Evolutionary conservation across 2,113 vertebrate species (phyloP), one percentile per base, ranked within the genome.

Genomic region (Tragulus kanchil): DNA sequence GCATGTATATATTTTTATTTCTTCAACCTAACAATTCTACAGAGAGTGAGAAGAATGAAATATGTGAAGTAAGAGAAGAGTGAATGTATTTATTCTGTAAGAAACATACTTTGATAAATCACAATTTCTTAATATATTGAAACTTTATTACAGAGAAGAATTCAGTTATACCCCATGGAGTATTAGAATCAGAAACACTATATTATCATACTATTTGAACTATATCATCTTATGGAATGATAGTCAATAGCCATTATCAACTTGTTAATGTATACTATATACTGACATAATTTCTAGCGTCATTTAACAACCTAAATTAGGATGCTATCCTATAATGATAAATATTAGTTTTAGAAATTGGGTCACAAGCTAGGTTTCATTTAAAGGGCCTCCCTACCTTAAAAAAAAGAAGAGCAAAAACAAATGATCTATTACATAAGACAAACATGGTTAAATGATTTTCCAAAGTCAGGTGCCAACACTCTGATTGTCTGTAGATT

Each of bases 1-100:
- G 94, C 92, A 79, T 11, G 9, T 6, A 61, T 87, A 2, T n/a
- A 69, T 91, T 96, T 97, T 97, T 75, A 96, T 97, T 97, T 97
- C 86, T 61, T 96, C 98, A 98, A 96, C 89, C 93, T 97, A 90
- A 96, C 62, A 97, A 93, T 95, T 97, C 97, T 97, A 95, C 6
- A 98, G 42, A 59, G 91, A 92, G 19, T 62, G 58, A 78, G 25
- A 87, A 62, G 28, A 96, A 97, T 71, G 90, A 52, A n/a, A 94
- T 85, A 87, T 94, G 90, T 97, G 89, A 67, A 23, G 58, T 62
- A 92, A 94, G 52, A 81, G 77, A 96, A 92, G 48, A 97, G 71
- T 36, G 90, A 89, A 88, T 5, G n/a, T 19, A 71, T 7, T 96
- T 6, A 71, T 62, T 65, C 96, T 6, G 50, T 54, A 48, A 4